Base-by-base conservation (phyloP, 2,113 vertebrate genomes). In the Salvelinus sp. region DNA sequence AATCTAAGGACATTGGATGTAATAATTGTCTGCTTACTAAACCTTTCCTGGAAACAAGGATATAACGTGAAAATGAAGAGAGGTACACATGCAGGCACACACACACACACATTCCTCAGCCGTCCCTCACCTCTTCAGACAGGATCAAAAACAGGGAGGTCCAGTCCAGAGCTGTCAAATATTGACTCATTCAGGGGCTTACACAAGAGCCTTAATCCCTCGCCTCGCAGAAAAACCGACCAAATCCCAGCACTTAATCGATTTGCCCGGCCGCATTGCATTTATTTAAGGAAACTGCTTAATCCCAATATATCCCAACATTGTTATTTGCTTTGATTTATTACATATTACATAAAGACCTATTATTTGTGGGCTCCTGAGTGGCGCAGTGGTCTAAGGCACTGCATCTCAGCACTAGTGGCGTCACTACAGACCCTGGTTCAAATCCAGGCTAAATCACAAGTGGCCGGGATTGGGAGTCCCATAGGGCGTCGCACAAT, bases 261-360 rank as follows among this genome's bases (percentile, higher is more conserved):
- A 44, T 44, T 44, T 44, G 38, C 9, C 9, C 3, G 27, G 33
- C 14, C 70, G 58, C 76, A 79, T 72, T 69, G 65, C 38, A 69
- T 75, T 79, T 82, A 79, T 82, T 76, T 82, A 72, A 76, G 81
- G 70, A 82, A 78, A 73, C 27, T 57, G 70, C 70, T 82, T 76
- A 70, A 76, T 68, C 76, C 66, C 79, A 82, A 82, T 79, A 79
- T 70, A 79, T 63, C 79, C 58, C 30, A 50, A 30, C 71, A 23
- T 69, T 69, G 27, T 69, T 65, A 64, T 76, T 69, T 27, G 20
- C 33, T 74, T 76, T 73, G 58, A 76, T 65, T 54, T 18, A 54
- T 54, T 54, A 54, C 50, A 54, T 5, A 54, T 54, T 54, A 54
- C 50, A 54, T 54, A 54, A 54, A 54, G 14, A 18, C 14, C 50